Evolutionary conservation across 2,797 vertebrate genomes (phyloP), one percentile per base, ranked within the genome.

Genomic region (Saxicola maurus): DNA sequence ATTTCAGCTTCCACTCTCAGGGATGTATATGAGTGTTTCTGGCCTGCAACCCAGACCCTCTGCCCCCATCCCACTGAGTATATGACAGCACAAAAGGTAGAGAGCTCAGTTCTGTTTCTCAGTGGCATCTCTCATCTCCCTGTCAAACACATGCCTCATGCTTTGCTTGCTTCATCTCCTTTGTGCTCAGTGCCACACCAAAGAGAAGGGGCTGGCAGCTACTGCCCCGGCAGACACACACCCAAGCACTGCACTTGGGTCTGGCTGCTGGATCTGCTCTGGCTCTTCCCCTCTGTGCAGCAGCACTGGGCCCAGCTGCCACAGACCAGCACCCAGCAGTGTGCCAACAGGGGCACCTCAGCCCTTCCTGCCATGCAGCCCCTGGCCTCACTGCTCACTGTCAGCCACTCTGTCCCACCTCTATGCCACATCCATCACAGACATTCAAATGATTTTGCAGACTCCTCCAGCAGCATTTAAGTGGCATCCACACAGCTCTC

Each of bases 271-370:
- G 27, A 66, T 59, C 45, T 56, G 25, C 49, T 55, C 5, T 23
- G 40, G 21, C 64, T 73, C 48, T 37, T 11, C n/a, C 51, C 43
- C 53, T 45, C 37, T 0, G 0, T 0, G 2, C 78, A 66, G 69
- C 49, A 17, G 69, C 42, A 28, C 60, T 2, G 1, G 16, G 38
- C 40, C 51, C 13, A 1, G 55, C 4, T 57, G 49, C 25, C 27
- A 37, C 31, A 72, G 43, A 17, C 12, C 1, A 14, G 42, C 10
- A 10, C 23, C 33, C 5, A 1, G 25, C 31, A 23, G 11, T 2
- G 1, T 35, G 33, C 42, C 0, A 0, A 56, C 0, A 17, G 48
- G 13, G 1, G 9, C 2, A 3, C 31, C 38, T 17, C 3, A 17
- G 61, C 51, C 52, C 56, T 23, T 48, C 52, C 38, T 2, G 1